Evolutionary conservation across 2,797 vertebrate species (phyloP).

Genomic region (Lepus oiostolus): DNA sequence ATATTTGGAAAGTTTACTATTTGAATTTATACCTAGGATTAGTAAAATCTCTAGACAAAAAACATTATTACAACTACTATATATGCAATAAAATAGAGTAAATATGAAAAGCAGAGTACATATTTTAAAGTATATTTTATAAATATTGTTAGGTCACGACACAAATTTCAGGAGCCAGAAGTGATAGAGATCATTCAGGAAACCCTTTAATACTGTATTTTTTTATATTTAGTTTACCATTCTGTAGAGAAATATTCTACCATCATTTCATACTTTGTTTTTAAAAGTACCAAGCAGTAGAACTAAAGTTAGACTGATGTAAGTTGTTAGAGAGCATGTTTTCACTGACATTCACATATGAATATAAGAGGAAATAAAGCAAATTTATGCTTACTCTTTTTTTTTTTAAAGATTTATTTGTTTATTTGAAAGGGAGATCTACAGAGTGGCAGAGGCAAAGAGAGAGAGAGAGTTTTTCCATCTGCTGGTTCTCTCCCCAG

Average conservation of each 20-base stretch:
- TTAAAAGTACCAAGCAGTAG: neutral
- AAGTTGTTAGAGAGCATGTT: conserved; percentile 6
- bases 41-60: conserved; percentile 36
- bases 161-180: neutral
- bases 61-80: neutral
- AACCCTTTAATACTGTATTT: neutral
- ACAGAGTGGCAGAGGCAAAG: too few species aligned
- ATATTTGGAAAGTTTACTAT: conserved; percentile 32
- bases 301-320: conserved; percentile 8
- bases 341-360: neutral
- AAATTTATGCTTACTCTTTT: neutral
- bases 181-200: neutral
- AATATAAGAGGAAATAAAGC: neutral
- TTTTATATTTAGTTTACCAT: neutral
- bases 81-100: conserved; percentile 3
- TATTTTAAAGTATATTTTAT: conserved; percentile 5
- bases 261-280: neutral
- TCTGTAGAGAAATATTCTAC: neutral
- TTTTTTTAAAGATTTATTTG: too few species aligned
- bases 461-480: too few species aligned
- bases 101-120: conserved; percentile 31
- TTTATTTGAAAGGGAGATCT: too few species aligned
- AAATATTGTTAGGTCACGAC: neutral
- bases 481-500: too few species aligned
- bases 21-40: neutral